Evolutionary conservation across 2,888 invertebrate genomes (phyloP).

Genomic region (Neoaliturus tenellus): DNA sequence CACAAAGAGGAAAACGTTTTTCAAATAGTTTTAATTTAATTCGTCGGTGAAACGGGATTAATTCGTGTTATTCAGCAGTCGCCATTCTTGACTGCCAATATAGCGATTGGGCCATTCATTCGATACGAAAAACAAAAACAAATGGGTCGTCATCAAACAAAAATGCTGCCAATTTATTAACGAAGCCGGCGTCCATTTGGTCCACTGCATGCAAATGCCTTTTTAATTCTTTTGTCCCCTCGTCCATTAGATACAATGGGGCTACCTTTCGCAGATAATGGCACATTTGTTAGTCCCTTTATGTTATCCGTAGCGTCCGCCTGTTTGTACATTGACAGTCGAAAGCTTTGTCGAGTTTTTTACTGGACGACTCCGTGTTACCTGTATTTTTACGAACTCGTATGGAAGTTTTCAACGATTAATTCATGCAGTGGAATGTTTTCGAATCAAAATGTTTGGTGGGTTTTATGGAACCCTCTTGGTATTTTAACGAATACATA

Average conservation of each 20-base stretch:
- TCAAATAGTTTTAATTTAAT: slow-evolving; percentile 53
- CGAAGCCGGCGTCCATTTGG: slow-evolving; percentile 54
- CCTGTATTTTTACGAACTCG: slow-evolving; percentile 33
- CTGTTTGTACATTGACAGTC: background rate
- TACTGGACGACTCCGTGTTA: background rate
- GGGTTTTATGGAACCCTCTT: too few species aligned
- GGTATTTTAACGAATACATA: too few species aligned
- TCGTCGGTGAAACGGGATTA: slow-evolving; percentile 48
- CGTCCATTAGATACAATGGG: slow-evolving; percentile 48
- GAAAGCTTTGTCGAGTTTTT: background rate
- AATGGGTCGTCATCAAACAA: slow-evolving; percentile 58
- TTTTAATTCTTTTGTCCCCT: slow-evolving; percentile 50
- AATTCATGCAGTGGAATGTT: slow-evolving; percentile 25
- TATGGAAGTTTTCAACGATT: slow-evolving; percentile 7
- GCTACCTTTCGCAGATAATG: slow-evolving; percentile 50
- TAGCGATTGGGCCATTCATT: slow-evolving; percentile 42
- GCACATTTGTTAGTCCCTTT: slow-evolving; percentile 50
- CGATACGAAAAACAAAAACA: slow-evolving; percentile 49
- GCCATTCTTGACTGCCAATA: slow-evolving; percentile 42
- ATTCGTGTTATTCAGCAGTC: slow-evolving; percentile 37
- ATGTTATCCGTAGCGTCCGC: background rate
- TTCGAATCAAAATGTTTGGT: too few species aligned
- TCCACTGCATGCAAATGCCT: slow-evolving; percentile 50
- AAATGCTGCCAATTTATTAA: slow-evolving; percentile 61
- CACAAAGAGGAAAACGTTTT: slow-evolving; percentile 48